Conservation (phyloP, 2,888 invertebrate species). For the Melikaiella ostensackeni region DNA sequence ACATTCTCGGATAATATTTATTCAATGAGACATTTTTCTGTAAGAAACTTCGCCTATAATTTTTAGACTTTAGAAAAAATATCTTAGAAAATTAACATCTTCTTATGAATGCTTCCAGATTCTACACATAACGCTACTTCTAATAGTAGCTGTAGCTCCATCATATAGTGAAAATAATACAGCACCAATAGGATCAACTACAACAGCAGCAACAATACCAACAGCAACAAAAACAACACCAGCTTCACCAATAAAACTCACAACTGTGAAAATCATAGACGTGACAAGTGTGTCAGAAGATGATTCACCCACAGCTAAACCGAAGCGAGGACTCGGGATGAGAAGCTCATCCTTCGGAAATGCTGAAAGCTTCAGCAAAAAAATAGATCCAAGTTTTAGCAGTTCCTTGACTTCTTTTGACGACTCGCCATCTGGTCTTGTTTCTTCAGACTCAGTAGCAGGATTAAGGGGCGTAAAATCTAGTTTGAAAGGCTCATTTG, state of each 20-base stretch:
- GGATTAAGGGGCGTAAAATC: neutral
- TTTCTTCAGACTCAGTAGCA: neutral
- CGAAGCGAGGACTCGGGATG: neutral
- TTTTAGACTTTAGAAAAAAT: no score
- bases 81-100: no score
- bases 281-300: neutral
- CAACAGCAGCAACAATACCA: neutral
- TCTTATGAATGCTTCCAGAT: slow-evolving; percentile 37
- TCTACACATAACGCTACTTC: slow-evolving; percentile 18
- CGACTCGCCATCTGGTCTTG: neutral
- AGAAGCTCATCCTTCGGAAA: neutral
- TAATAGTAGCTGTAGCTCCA: slow-evolving; percentile 6
- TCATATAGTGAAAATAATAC: slow-evolving; percentile 23
- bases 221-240: neutral
- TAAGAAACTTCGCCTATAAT: no score
- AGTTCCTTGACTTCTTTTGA: neutral
- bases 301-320: neutral
- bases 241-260: neutral
- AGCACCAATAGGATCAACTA: slow-evolving; percentile 13
- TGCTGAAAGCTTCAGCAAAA: neutral
- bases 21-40: no score
- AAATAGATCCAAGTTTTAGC: neutral
- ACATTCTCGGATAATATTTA: no score
- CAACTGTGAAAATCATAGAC: neutral
- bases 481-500: neutral